A percentile compares a stretch with the other conserved stretches of the same genome.
These are phyloP conservation scores for Bradysia coprophila DNA, from an alignment of 1,140 invertebrate species.

Conservation along the genomic window DNA sequence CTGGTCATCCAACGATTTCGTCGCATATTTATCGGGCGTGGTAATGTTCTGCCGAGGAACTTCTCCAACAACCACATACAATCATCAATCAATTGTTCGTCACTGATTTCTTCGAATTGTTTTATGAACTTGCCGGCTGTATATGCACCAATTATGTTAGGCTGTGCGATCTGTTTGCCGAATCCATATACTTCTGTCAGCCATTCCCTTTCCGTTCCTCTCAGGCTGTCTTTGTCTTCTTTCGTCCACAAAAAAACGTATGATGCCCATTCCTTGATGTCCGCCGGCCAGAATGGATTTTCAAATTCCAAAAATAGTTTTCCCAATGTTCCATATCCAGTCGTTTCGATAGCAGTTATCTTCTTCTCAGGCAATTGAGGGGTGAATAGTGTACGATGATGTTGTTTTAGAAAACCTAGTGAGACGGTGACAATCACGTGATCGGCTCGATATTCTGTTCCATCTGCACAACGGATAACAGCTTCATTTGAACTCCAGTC, in stretches of 20 bases:
- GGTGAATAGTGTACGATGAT: constrained; percentile 33
- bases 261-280: constrained; percentile 17
- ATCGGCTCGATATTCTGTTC: constrained; percentile 32
- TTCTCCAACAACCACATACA: constrained; percentile 26
- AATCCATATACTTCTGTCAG: constrained; percentile 41
- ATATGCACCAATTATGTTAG: constrained; percentile 46
- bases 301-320: constrained; percentile 58
- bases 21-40: neutral
- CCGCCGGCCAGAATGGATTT: constrained; percentile 37
- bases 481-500: constrained; percentile 4
- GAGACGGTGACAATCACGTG: constrained; percentile 49
- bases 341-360: constrained; percentile 35
- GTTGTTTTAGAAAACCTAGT: constrained; percentile 46
- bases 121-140: constrained; percentile 33
- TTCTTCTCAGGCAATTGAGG: constrained; percentile 39
- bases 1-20: constrained; percentile 40
- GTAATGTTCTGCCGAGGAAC: constrained; percentile 13
- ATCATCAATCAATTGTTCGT: constrained; percentile 26
- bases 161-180: constrained; percentile 39
- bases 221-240: constrained; percentile 20
- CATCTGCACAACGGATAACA: constrained; percentile 34
- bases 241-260: constrained; percentile 32
- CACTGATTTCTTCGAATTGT: constrained; percentile 31
- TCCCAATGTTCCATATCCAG: constrained; percentile 50
- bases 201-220: constrained; percentile 33